Evolutionary conservation across 2,113 vertebrate genomes (phyloP).

Genomic region (Sterrhoptilus dennistouni): DNA sequence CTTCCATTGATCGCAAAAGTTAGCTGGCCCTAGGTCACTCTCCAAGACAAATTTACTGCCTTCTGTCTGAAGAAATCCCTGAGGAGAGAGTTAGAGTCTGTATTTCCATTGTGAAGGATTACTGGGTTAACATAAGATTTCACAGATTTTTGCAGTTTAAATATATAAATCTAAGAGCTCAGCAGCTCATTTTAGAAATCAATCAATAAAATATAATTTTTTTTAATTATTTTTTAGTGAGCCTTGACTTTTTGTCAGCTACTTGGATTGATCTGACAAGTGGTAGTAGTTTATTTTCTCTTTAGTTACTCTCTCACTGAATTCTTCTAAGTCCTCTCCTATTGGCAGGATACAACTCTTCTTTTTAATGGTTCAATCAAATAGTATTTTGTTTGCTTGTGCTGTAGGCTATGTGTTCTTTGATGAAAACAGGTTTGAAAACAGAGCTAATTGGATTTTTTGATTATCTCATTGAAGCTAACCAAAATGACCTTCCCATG

Average conservation of each 20-base stretch:
- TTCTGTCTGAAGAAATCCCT: not conserved
- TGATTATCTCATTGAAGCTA: not conserved
- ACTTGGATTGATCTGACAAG: not conserved
- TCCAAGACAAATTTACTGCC: not conserved
- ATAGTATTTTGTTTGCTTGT: not conserved
- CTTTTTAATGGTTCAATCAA: not conserved
- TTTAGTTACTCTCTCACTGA: not conserved
- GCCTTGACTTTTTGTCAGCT: not conserved
- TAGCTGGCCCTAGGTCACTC: not conserved
- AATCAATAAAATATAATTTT: not conserved
- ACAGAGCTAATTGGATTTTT: conserved; percentile 34
- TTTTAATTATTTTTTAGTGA: not conserved
- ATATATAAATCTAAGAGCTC: not conserved
- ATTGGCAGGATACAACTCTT: not conserved
- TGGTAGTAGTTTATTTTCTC: not conserved
- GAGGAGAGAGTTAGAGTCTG: not conserved
- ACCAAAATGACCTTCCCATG: not conserved
- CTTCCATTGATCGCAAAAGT: not conserved
- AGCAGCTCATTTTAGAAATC: not conserved
- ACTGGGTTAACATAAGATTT: not conserved
- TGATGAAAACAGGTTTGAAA: conserved; percentile 16
- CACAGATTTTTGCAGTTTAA: not conserved
- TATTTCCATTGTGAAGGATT: not conserved
- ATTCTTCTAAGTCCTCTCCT: not conserved
- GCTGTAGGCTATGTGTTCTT: not conserved